These are phyloP conservation scores for Leiothrix lutea DNA, from an alignment of 2,113 vertebrate species.

Conservation along the genomic window DNA sequence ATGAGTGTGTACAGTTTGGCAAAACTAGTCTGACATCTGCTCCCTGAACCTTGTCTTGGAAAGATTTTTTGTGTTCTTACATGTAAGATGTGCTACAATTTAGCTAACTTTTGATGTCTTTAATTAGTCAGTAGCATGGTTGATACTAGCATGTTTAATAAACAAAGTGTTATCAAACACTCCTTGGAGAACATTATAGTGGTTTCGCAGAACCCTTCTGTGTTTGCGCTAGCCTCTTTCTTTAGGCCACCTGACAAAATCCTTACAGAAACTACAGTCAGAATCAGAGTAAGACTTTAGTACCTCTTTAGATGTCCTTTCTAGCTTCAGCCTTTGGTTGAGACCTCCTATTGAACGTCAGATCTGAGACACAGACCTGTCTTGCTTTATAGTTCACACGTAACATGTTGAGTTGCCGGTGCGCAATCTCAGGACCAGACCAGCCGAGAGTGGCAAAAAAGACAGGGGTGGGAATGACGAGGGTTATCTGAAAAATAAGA, in stretches of 20 bases:
- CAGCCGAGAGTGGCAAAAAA: background rate
- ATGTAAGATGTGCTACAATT: background rate
- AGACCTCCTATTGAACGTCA: background rate
- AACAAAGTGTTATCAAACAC: background rate
- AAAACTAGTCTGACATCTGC: background rate
- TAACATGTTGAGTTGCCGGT: fast-evolving
- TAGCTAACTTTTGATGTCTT: background rate
- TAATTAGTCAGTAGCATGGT: too few relatives aligned
- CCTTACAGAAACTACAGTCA: background rate
- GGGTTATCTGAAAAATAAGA: background rate
- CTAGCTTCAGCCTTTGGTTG: background rate
- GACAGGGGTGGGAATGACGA: background rate
- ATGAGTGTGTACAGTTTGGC: background rate
- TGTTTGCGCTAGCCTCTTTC: background rate
- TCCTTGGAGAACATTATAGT: background rate
- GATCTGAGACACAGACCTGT: background rate
- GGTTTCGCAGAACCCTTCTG: background rate
- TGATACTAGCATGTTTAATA: background rate
- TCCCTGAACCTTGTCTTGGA: background rate
- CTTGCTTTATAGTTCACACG: background rate
- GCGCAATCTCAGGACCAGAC: background rate
- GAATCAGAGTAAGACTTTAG: background rate
- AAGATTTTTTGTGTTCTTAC: background rate
- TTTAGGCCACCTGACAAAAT: background rate
- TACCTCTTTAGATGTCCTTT: background rate